Conservation (phyloP, 1,140 invertebrate genomes). For the Drosophila ohnishii region DNA sequence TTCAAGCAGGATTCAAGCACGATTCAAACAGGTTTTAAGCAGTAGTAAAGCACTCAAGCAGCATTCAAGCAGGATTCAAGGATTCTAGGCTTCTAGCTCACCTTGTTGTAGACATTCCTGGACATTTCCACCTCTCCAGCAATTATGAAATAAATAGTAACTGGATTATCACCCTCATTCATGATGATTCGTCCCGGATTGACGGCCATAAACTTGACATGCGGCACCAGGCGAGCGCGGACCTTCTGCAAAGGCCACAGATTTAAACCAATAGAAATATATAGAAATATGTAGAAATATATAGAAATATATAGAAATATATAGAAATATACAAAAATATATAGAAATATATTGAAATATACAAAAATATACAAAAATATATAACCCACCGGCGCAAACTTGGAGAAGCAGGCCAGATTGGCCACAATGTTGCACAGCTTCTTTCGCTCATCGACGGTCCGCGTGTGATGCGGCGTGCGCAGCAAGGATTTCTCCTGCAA, state of each 20-base stretch:
- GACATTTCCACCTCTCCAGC: conserved; percentile 62
- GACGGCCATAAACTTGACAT: conserved; percentile 41
- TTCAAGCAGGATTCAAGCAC: too few species aligned
- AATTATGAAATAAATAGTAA: conserved; percentile 55
- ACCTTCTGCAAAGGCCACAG: conserved; percentile 41
- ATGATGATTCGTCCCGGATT: conserved; percentile 40
- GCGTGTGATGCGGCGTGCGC: conserved; percentile 23
- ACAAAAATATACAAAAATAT: not conserved
- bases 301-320: too few species aligned
- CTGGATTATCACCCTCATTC: conserved; percentile 37
- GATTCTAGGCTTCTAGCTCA: not conserved
- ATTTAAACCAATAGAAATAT: not conserved
- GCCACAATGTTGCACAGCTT: conserved; percentile 55
- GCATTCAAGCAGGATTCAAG: not conserved
- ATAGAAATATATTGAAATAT: too few species aligned
- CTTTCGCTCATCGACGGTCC: conserved; percentile 52
- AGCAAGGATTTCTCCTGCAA: conserved; percentile 56
- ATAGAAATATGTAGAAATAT: too few species aligned
- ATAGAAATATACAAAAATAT: too few species aligned
- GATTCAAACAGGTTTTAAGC: too few species aligned
- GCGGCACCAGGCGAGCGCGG: conserved; percentile 52
- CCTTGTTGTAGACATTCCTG: conserved; percentile 46
- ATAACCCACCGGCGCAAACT: conserved; percentile 51
- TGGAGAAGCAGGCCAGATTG: conserved; percentile 41
- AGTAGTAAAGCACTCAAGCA: too few species aligned